Evolutionary conservation across 2,888 invertebrate species (phyloP).

Genomic region (Strigamia maritima): DNA sequence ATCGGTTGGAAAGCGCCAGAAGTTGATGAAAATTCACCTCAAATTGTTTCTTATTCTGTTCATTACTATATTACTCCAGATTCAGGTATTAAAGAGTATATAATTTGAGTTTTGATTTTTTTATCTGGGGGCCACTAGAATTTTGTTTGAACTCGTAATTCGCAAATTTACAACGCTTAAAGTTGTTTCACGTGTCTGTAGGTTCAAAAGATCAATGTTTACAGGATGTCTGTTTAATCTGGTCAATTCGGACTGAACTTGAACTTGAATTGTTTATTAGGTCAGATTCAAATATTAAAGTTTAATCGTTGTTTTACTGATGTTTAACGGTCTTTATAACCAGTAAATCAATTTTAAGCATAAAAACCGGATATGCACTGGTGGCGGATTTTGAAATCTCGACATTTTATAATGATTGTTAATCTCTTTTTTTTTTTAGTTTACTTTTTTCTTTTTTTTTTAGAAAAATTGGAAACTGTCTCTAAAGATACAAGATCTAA

Average conservation of each 20-base stretch:
- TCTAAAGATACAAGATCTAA: neutral
- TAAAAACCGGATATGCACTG: no score
- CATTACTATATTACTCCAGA: neutral
- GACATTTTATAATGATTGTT: no score
- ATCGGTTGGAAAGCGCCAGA: slow-evolving; percentile 37
- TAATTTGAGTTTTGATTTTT: no score
- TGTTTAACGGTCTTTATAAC: no score
- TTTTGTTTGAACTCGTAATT: no score
- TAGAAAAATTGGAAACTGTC: neutral
- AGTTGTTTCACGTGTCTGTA: neutral
- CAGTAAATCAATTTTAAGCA: no score
- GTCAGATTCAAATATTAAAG: neutral
- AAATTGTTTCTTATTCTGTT: neutral
- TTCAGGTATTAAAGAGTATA: neutral
- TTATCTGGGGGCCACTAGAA: no score
- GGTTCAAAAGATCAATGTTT: neutral
- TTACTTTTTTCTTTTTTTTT: neutral
- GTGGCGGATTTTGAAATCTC: no score
- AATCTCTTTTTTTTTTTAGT: no score
- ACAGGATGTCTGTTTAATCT: neutral
- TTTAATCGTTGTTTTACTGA: no score
- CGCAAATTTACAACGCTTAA: no score
- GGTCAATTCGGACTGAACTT: neutral
- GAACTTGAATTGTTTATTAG: neutral
- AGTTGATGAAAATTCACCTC: neutral